phyloP scores from a whole-genome alignment of 1,140 invertebrate species.

The Sipha flava region DNA sequence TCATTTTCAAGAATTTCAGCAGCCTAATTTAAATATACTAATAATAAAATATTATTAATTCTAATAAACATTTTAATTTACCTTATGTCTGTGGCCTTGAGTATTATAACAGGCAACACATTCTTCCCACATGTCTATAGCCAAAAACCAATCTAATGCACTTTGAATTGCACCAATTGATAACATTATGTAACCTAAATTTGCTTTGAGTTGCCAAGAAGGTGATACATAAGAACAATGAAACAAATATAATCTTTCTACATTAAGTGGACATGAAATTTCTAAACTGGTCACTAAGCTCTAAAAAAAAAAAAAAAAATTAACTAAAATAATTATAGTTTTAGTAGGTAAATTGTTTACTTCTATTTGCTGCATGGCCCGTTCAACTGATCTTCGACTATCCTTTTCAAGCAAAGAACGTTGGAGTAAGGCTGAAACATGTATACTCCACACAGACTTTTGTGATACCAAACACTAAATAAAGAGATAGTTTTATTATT shows the following conservation, averaged over 20 bases:
- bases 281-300: constrained; percentile 58
- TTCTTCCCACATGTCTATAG: constrained; percentile 82
- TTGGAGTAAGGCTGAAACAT: constrained; percentile 44
- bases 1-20: constrained; percentile 16
- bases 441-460: constrained; percentile 46
- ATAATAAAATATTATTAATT: not conserved
- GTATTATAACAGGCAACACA: constrained; percentile 83
- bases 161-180: constrained; percentile 73
- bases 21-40: not conserved
- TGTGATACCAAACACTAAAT: constrained; percentile 44
- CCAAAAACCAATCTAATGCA: constrained; percentile 75
- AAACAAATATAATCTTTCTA: constrained; percentile 52
- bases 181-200: constrained; percentile 67
- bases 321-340: not conserved
- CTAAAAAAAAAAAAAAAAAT: constrained; percentile 42
- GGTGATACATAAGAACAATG: constrained; percentile 51
- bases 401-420: constrained; percentile 55
- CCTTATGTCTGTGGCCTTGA: constrained; percentile 73
- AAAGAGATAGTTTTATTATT: not conserved
- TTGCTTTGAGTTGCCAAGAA: constrained; percentile 63
- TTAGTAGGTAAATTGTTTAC: constrained; percentile 19
- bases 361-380: constrained; percentile 67
- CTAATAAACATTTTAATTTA: constrained; percentile 39
- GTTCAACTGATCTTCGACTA: constrained; percentile 69
- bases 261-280: constrained; percentile 43